Conservation (phyloP, 2,113 vertebrate genomes). For the Delphinapterus leucas region DNA sequence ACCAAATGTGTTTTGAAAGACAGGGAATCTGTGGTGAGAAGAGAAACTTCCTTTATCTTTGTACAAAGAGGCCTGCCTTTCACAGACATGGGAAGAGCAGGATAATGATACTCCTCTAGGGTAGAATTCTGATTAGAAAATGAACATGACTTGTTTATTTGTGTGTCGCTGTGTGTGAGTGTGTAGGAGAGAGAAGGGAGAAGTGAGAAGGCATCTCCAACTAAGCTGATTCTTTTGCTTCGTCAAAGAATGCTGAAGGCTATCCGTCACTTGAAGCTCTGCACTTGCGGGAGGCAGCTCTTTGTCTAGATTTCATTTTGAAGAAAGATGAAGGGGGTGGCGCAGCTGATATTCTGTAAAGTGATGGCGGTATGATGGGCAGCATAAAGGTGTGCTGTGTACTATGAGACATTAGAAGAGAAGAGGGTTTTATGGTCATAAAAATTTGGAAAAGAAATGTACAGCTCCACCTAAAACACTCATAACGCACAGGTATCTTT, state of each 20-base stretch:
- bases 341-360: background rate
- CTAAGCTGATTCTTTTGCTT: constrained; percentile 61
- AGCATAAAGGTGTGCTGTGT: background rate
- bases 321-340: background rate
- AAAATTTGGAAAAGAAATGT: background rate
- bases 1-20: constrained; percentile 81
- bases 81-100: constrained; percentile 64
- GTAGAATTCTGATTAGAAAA: constrained; percentile 75
- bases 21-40: constrained; percentile 78
- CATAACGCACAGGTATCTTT: background rate
- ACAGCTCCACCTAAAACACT: background rate
- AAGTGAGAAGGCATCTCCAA: constrained; percentile 43
- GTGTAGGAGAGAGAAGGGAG: background rate
- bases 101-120: constrained; percentile 33
- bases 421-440: background rate
- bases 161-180: background rate
- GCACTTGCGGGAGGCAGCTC: background rate
- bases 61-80: constrained; percentile 72
- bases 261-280: background rate
- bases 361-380: background rate
- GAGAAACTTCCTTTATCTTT: constrained; percentile 78
- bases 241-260: constrained; percentile 47
- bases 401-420: background rate
- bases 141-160: constrained; percentile 18
- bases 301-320: background rate